phyloP scores from a whole-genome alignment of 2,888 invertebrate species.

The Clistopyga incitator region DNA sequence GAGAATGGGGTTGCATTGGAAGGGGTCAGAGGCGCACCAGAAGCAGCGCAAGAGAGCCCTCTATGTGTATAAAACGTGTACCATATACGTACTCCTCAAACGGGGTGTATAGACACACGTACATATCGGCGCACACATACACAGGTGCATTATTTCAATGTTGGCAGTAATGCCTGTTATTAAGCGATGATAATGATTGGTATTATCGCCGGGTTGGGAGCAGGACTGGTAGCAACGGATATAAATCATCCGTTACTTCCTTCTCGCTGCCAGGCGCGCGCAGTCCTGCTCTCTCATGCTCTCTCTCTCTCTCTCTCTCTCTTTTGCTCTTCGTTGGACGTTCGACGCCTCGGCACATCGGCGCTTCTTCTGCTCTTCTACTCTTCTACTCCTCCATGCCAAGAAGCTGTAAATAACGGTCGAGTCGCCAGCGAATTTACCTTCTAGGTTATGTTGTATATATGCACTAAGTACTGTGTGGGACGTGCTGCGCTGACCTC shows the following conservation, averaged over 20 bases:
- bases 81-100: slow-evolving; percentile 34
- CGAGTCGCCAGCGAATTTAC: slow-evolving; percentile 72
- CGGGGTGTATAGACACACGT: slow-evolving; percentile 30
- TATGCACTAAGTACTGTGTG: not conserved
- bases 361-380: slow-evolving; percentile 35
- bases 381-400: slow-evolving; percentile 70
- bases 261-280: slow-evolving; percentile 78
- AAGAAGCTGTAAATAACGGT: slow-evolving; percentile 83
- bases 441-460: slow-evolving; percentile 7
- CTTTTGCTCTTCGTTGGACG: slow-evolving; percentile 2
- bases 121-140: slow-evolving; percentile 23
- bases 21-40: slow-evolving; percentile 45
- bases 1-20: slow-evolving; percentile 28
- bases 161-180: slow-evolving; percentile 85
- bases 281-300: not conserved
- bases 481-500: not conserved
- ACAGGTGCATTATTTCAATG: slow-evolving; percentile 83
- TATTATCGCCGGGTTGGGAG: slow-evolving; percentile 84
- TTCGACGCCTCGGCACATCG: slow-evolving; percentile 32
- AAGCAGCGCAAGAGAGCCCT: slow-evolving; percentile 26
- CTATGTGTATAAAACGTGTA: slow-evolving; percentile 15
- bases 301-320: slow-evolving; percentile 59
- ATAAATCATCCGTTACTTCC: slow-evolving; percentile 84
- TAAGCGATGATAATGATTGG: slow-evolving; percentile 85
- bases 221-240: slow-evolving; percentile 84